Base-by-base conservation (phyloP, 2,797 vertebrate genomes). In the Arrhamphus sclerolepis region DNA sequence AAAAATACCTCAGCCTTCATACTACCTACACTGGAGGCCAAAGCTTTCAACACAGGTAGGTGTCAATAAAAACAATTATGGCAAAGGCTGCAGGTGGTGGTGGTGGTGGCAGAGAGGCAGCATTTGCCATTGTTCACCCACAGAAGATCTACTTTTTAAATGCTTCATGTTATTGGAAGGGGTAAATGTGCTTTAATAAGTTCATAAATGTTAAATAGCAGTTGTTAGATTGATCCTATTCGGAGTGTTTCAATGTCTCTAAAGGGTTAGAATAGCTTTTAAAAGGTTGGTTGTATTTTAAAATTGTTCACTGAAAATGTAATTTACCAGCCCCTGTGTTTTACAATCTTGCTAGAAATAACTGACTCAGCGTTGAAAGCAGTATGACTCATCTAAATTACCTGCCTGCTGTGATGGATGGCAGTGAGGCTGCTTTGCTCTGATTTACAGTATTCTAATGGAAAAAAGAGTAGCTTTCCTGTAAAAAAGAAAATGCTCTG, bases 1-100 rank as follows among this genome's bases (percentile, higher is more conserved):
- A 81, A 81, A 83, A 83, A 73, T 83, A 84, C 11, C 57, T 46
- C 64, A 2, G 56, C 70, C 49, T 70, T 53, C 56, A 41, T 7
- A 2, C 39, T 66, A n/a, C 6, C 54, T 46, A 75, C 66, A 40
- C 11, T 39, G 57, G 51, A 77, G 66, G 70, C 69, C n/a, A 39
- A 19, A 48, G 62, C 65, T 53, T 7, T 73, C 7, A 28, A 48
- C 51, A 42, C 7, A 11, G 39, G 66, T 66, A 71, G 39, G 65
- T 70, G 69, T 73, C 64, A 72, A 61, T 66, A 52, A 72, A 61
- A 41, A 19, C 8, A 47, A 20, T 20, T n/a, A 17, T 39, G 43
- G 40, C 6, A 2, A 1, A n/a, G 46, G 10, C 40, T 19, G 31
- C 39, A 44, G 41, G 57, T 9, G 50, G 3, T 19, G 42, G 47